Percentiles rank a stretch among this genome's conserved stretches.
Conservation (phyloP, 2,797 vertebrate genomes). For the Urocyon cinereoargenteus region DNA sequence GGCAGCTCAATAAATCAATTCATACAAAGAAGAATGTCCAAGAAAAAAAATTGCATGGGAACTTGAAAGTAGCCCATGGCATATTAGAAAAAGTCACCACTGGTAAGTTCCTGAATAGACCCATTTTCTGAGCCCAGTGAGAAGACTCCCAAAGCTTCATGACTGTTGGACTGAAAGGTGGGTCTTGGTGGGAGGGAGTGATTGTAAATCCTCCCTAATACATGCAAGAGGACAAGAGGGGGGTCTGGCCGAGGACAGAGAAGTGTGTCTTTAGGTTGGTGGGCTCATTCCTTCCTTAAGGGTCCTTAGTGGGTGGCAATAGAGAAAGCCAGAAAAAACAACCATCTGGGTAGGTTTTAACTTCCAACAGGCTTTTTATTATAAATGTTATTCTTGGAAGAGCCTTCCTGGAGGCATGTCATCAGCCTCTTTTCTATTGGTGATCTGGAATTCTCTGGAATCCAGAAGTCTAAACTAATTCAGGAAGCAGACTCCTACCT, state of each 20-base stretch:
- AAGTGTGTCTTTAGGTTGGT: neutral
- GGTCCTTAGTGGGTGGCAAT: slow-evolving; percentile 62
- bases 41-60: neutral
- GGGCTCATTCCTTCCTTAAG: neutral
- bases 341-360: neutral
- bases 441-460: slow-evolving; percentile 39
- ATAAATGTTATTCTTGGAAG: slow-evolving; percentile 68
- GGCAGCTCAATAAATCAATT: neutral
- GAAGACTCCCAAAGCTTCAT: neutral
- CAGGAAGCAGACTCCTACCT: slow-evolving; percentile 39
- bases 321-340: slow-evolving; percentile 28
- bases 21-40: neutral
- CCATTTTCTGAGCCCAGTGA: neutral
- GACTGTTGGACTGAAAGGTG: neutral
- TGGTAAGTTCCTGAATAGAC: neutral
- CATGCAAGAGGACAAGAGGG: neutral
- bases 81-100: neutral
- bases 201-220: neutral
- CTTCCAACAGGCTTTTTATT: neutral
- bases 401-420: neutral
- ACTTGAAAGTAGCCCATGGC: neutral
- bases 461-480: slow-evolving; percentile 63
- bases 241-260: neutral
- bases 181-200: neutral
- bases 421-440: neutral